phyloP scores from a whole-genome alignment of 2,888 invertebrate species.

The Agapetus fuscipes region DNA sequence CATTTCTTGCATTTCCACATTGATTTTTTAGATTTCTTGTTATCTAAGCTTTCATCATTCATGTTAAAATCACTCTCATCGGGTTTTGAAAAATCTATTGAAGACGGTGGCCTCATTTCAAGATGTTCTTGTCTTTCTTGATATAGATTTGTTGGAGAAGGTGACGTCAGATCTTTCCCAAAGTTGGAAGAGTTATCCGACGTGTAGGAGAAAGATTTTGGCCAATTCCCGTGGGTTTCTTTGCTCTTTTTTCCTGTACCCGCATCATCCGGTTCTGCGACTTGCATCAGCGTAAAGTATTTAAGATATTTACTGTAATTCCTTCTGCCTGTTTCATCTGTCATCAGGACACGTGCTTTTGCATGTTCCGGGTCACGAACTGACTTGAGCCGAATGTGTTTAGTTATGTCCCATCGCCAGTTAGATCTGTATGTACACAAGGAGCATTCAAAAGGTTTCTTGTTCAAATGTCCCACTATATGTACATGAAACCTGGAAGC shows the following conservation, averaged over 20 bases:
- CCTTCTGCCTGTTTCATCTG: constrained; percentile 81
- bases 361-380: constrained; percentile 75
- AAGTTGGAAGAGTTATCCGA: neutral
- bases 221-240: constrained; percentile 4
- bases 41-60: constrained; percentile 34
- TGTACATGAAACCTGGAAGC: constrained; percentile 90
- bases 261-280: constrained; percentile 10
- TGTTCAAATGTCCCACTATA: constrained; percentile 85
- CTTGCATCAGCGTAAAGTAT: constrained; percentile 61
- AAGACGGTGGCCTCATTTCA: neutral
- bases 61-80: neutral
- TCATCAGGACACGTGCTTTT: constrained; percentile 76
- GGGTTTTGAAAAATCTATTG: neutral
- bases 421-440: constrained; percentile 89
- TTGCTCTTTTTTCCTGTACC: constrained; percentile 3
- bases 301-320: constrained; percentile 91
- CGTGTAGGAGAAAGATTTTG: neutral
- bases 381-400: constrained; percentile 87
- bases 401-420: constrained; percentile 95
- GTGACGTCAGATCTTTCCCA: constrained; percentile 2
- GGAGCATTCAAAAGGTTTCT: constrained; percentile 92
- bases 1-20: constrained; percentile 88
- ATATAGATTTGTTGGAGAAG: constrained; percentile 1
- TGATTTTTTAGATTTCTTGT: constrained; percentile 55
- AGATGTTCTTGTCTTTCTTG: constrained; percentile 10